Conservation (phyloP, 1,140 invertebrate species). For the Pogonognathellus flavescens region DNA sequence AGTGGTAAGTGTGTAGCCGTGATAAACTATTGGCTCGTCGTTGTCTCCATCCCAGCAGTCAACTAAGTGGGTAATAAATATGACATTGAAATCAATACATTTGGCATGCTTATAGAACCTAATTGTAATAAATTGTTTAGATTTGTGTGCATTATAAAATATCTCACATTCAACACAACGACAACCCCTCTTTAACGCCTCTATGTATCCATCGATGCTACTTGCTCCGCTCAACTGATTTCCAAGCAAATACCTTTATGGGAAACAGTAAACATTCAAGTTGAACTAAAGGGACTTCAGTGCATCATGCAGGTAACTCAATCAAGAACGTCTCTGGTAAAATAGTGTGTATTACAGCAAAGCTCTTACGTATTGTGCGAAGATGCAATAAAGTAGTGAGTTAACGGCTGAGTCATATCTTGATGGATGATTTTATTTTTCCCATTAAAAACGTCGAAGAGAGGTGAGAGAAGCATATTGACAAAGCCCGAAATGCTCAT, state of each 20-base stretch:
- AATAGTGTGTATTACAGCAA: not conserved
- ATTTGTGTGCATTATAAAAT: not conserved
- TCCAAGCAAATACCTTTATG: conserved; percentile 72
- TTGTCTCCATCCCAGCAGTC: conserved; percentile 76
- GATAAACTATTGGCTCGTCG: conserved; percentile 74
- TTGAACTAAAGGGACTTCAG: not conserved
- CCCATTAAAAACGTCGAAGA: conserved; percentile 70
- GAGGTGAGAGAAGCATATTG: conserved; percentile 70
- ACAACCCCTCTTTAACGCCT: conserved; percentile 71
- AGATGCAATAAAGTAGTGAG: conserved; percentile 78
- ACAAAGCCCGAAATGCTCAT: conserved; percentile 70
- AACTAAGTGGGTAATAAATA: conserved; percentile 70
- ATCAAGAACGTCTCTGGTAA: too few relatives aligned
- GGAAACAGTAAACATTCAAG: conserved; percentile 22
- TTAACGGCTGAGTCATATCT: conserved; percentile 77
- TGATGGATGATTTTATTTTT: conserved; percentile 72
- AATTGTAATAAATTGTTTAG: not conserved
- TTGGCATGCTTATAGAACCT: too few relatives aligned
- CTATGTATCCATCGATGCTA: conserved; percentile 74
- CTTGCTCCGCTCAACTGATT: conserved; percentile 75
- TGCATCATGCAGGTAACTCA: too few relatives aligned
- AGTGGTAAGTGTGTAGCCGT: conserved; percentile 75
- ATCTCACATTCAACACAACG: conserved; percentile 73
- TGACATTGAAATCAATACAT: too few relatives aligned
- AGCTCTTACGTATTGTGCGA: conserved; percentile 77